Evolutionary conservation across 2,888 invertebrate species (phyloP).

Genomic region (Xylota sylvarum): DNA sequence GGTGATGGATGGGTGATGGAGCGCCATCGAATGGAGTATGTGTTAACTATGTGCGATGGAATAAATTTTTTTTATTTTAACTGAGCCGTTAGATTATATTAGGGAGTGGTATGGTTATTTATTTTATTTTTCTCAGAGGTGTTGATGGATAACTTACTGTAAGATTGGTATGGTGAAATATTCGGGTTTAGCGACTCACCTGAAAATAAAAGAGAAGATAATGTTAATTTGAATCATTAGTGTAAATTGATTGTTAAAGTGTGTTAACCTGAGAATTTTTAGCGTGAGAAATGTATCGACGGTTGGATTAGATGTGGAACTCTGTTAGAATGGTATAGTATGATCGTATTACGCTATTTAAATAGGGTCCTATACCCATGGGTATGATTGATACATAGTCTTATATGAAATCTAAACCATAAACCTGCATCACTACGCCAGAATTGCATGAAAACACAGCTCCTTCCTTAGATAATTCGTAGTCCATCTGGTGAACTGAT

Average conservation of each 20-base stretch:
- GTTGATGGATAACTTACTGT: slow-evolving; percentile 1
- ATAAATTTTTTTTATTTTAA: neutral
- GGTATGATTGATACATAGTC: no score
- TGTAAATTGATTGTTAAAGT: slow-evolving; percentile 18
- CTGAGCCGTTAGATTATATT: slow-evolving; percentile 4
- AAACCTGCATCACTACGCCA: no score
- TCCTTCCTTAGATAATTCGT: no score
- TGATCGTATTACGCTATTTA: no score
- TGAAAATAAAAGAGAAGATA: slow-evolving; percentile 18
- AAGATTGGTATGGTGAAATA: neutral
- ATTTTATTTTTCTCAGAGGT: neutral
- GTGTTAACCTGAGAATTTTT: neutral
- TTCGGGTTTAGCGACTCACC: slow-evolving; percentile 36
- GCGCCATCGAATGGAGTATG: slow-evolving; percentile 4
- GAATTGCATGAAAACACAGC: no score
- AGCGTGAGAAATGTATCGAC: no score
- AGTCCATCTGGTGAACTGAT: no score
- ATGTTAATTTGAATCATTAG: slow-evolving; percentile 16
- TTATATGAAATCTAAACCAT: no score
- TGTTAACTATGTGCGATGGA: slow-evolving; percentile 22
- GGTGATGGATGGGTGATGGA: neutral
- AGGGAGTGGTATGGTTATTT: slow-evolving; percentile 6
- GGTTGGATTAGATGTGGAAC: no score
- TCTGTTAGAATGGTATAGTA: no score
- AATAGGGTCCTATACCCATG: no score